Base-by-base conservation (phyloP, 2,888 invertebrate genomes). In the Mamestra brassicae region DNA sequence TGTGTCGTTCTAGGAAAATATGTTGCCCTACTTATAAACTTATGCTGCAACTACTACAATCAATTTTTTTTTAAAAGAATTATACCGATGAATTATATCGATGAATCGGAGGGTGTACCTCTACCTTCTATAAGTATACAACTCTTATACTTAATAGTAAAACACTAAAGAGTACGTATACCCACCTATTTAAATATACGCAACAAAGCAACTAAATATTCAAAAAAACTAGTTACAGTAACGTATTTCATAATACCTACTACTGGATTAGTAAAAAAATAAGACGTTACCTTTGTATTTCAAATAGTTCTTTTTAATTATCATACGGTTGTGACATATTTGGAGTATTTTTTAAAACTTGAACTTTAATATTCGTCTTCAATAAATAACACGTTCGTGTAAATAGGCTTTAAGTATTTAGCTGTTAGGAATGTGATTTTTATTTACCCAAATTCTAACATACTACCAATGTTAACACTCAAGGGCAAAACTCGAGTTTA, bases 331-430 rank as follows among this genome's bases (percentile, higher is more conserved):
- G 78, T 66, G 66, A 81, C 45, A 66, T 62, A 66, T 81, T 76
- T 81, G 34, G 76, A 78, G 55, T 81, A 81, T 81, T 78, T 81
- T 81, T 77, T 65, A 75, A 45, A 62, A 76, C 76, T 76, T 81
- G 65, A 78, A 65, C 76, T 64, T 77, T 65, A 76, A 62, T 62
- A 76, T 62, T 65, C 60, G 15, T 55, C 60, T 76, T 80, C 58
- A 34, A 75, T 68, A 76, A 64, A 60, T 62, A 65, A 65, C 76
- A 76, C 55, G 65, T 75, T 62, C 52, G 66, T 62, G 66, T 81
- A 76, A 76, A 78, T 62, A 66, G 42, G 15, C 11, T 57, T 81
- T 76, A 78, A 61, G 75, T 76, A 66, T 62, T 81, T 34, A 74
- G 60, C 55, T n/a, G 47, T 55, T 81, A 60, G 42, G 81, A 77